These are phyloP conservation scores for Rhea americana DNA, from an alignment of 2,113 vertebrate genomes.

Conservation along the genomic window DNA sequence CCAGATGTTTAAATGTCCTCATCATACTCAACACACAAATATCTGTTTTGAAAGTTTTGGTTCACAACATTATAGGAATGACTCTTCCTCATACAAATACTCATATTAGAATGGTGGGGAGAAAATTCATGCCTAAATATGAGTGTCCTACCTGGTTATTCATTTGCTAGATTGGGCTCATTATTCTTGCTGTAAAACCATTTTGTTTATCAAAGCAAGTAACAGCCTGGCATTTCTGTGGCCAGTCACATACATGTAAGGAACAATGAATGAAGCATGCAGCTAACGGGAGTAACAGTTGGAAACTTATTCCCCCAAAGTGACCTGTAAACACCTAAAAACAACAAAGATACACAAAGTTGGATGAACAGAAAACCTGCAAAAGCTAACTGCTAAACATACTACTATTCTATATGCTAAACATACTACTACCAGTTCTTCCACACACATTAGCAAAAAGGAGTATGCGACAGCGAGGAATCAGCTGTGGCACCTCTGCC, in stretches of 20 bases:
- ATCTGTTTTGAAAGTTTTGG: not conserved
- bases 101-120: not conserved
- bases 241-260: not conserved
- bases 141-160: not conserved
- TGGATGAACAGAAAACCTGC: not conserved
- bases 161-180: not conserved
- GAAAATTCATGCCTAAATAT: not conserved
- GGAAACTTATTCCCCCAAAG: not conserved
- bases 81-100: not conserved
- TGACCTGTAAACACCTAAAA: not conserved
- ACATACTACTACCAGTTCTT: not conserved
- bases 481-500: not conserved
- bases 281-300: not conserved
- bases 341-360: not conserved
- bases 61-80: not conserved
- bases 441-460: not conserved
- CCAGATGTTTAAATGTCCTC: conserved; percentile 19
- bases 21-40: conserved; percentile 4
- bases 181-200: not conserved
- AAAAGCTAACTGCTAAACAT: not conserved
- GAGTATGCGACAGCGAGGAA: not conserved
- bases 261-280: not conserved
- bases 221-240: not conserved
- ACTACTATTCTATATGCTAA: not conserved
- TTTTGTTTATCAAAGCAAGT: not conserved